Conservation (phyloP, 2,888 invertebrate species). For the Fragum whitleyi region DNA sequence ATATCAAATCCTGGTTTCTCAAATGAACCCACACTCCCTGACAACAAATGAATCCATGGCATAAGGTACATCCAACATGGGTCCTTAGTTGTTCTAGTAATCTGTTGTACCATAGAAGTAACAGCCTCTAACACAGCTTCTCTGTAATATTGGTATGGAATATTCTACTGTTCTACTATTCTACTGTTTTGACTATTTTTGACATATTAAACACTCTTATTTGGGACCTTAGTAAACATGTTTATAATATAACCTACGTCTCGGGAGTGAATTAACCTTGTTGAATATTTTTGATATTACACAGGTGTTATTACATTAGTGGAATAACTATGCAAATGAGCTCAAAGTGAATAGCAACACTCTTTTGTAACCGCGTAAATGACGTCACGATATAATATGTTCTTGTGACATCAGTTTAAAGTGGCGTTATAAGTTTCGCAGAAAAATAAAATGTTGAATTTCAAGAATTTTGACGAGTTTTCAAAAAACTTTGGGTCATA, state of each 20-base stretch:
- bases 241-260: no score
- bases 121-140: constrained; percentile 10
- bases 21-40: constrained; percentile 20
- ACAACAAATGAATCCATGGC: constrained; percentile 51
- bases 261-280: no score
- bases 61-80: constrained; percentile 52
- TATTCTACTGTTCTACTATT: not conserved
- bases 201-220: not conserved
- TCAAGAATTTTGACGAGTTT: no score
- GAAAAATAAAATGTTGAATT: no score
- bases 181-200: not conserved
- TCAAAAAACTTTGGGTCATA: no score
- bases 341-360: not conserved
- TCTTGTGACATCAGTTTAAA: no score
- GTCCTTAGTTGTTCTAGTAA: constrained; percentile 18
- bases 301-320: no score
- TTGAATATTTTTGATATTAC: no score
- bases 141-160: constrained; percentile 12
- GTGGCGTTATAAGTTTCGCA: no score
- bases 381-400: not conserved
- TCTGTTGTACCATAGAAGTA: constrained; percentile 8
- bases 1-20: constrained; percentile 24
- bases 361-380: not conserved
- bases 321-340: no score
- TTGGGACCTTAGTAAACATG: not conserved